Base-by-base conservation (phyloP, 2,888 invertebrate species). In the Phrixothrix hirtus region DNA sequence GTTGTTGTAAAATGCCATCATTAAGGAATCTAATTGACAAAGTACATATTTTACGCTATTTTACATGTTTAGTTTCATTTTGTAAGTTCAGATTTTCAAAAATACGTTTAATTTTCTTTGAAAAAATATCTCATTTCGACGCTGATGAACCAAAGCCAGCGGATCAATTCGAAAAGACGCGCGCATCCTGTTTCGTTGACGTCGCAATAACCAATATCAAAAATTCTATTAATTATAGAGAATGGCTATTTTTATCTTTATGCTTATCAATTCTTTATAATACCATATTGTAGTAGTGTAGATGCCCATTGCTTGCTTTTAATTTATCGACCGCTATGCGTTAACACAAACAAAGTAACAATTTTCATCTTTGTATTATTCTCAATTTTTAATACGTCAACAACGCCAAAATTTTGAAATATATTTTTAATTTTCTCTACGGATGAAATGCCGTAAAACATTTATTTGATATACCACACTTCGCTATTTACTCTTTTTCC, bases 1-100 rank as follows among this genome's bases (percentile, higher is more conserved):
- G 30, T 47, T 53, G 30, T 34, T 43, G 34, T 48, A 48, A 27
- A 53, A 49, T 26, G 54, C 54, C 48, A 55, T 49, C 31, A 17
- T 43, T 16, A 13, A 11, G 13, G 10, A n/a, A n/a, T 21, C 21
- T 7, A 21, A 21, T 21, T 3, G 21, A 21, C 3, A 21, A 21
- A 3, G 21, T 21, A 21, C 7, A 21, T 21, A 21, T 21, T 21
- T n/a, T n/a, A n/a, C n/a, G n/a, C n/a, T n/a, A n/a, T n/a, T n/a
- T n/a, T n/a, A n/a, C n/a, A n/a, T n/a, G n/a, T n/a, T n/a, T n/a
- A n/a, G n/a, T n/a, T n/a, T n/a, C n/a, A n/a, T n/a, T n/a, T n/a
- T n/a, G n/a, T n/a, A n/a, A n/a, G n/a, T n/a, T n/a, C n/a, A n/a
- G n/a, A n/a, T n/a, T n/a, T n/a, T n/a, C n/a, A n/a, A n/a, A n/a